Evolutionary conservation across 2,888 invertebrate species (phyloP).

Genomic region (Xanthorhoe spadicearia): DNA sequence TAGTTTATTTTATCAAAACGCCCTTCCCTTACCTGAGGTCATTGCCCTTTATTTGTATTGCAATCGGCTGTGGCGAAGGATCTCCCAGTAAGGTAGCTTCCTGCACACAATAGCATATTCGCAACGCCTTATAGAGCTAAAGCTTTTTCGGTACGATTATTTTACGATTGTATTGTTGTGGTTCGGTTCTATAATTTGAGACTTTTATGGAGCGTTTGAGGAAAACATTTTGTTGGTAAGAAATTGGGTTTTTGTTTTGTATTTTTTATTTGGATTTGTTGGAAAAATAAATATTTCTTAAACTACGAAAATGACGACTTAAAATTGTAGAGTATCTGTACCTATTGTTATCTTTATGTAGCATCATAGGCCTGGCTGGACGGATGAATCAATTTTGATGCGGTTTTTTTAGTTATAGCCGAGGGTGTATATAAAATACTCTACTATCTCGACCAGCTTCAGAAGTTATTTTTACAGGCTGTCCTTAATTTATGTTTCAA

Average conservation of each 20-base stretch:
- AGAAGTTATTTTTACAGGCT: too few species aligned
- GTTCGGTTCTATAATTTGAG: constrained; percentile 25
- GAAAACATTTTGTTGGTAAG: not conserved
- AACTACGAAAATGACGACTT: too few species aligned
- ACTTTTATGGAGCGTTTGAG: not conserved
- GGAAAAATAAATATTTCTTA: too few species aligned
- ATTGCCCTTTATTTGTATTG: constrained; percentile 42
- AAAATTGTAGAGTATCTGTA: too few species aligned
- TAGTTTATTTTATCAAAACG: constrained; percentile 11
- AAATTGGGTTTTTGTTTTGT: not conserved
- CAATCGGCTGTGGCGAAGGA: constrained; percentile 43
- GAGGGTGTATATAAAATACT: too few species aligned
- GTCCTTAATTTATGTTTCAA: too few species aligned
- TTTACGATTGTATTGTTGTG: constrained; percentile 31
- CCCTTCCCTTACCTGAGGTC: constrained; percentile 33
- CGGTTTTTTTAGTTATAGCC: too few species aligned
- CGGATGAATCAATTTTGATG: too few species aligned
- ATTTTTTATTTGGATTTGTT: too few species aligned
- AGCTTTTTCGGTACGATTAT: constrained; percentile 36
- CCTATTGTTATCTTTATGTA: too few species aligned
- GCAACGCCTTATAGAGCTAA: constrained; percentile 55
- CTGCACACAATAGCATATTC: constrained; percentile 67
- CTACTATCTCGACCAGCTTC: too few species aligned
- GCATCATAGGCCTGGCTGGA: too few species aligned
- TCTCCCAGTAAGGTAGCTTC: constrained; percentile 66